A percentile compares a stretch with the other conserved stretches of the same genome.
These are phyloP conservation scores for Podabrus alpinus DNA, from an alignment of 2,888 invertebrate species.

Conservation along the genomic window DNA sequence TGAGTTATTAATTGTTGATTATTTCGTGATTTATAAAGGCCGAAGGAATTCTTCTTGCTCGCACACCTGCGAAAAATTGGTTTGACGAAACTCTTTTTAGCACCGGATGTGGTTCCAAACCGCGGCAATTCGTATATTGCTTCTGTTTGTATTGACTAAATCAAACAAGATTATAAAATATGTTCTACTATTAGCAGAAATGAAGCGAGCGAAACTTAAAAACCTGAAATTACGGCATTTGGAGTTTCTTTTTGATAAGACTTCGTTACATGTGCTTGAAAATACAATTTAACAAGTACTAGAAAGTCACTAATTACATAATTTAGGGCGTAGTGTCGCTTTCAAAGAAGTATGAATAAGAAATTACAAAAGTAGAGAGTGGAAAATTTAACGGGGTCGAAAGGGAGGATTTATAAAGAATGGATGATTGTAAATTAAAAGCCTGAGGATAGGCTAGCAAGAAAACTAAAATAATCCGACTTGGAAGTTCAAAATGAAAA, in stretches of 20 bases:
- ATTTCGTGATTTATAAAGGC: neutral
- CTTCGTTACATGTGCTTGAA: constrained; percentile 4
- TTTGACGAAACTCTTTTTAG: neutral
- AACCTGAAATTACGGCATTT: neutral
- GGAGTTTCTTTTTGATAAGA: neutral
- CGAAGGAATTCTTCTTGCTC: neutral
- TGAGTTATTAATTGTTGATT: neutral
- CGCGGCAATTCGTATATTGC: neutral
- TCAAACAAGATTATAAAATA: too few relatives aligned
- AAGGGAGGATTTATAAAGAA: constrained; percentile 35
- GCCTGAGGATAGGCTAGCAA: constrained; percentile 35
- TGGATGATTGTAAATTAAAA: constrained; percentile 42
- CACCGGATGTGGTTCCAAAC: neutral
- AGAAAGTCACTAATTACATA: constrained; percentile 27
- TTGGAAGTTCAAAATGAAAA: constrained; percentile 38
- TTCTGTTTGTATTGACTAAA: neutral
- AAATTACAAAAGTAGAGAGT: constrained; percentile 33
- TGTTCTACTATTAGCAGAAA: neutral
- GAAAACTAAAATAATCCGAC: constrained; percentile 36
- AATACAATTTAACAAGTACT: constrained; percentile 15
- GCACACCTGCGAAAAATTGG: neutral
- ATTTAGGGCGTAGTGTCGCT: constrained; percentile 25
- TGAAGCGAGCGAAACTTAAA: neutral
- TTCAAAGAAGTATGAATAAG: constrained; percentile 30
- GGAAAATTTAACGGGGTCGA: constrained; percentile 21